Conservation (phyloP, 1,140 invertebrate genomes). For the Ridgeia piscesae region DNA sequence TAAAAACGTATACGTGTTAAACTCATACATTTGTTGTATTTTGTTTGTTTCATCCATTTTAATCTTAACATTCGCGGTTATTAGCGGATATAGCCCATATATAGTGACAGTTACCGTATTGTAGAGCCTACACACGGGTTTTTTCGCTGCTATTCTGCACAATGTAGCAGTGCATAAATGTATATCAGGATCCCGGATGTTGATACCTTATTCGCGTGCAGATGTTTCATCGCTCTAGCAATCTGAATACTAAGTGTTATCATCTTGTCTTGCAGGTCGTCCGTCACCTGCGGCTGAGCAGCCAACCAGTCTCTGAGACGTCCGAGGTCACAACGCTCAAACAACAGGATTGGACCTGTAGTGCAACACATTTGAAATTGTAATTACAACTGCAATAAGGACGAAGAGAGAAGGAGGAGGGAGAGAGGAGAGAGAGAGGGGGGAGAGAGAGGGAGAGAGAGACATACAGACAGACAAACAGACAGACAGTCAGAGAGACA, state of each 20-base stretch:
- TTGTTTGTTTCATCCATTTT: too few species aligned
- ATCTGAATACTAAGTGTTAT: neutral
- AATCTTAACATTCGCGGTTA: too few species aligned
- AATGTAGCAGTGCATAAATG: neutral
- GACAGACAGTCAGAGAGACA: too few species aligned
- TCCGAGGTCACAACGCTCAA: neutral
- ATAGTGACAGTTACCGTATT: neutral
- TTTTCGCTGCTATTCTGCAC: neutral
- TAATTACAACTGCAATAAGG: too few species aligned
- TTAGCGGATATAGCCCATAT: neutral
- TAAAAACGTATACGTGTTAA: too few species aligned
- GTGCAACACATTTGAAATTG: neutral
- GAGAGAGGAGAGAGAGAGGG: too few species aligned
- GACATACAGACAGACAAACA: too few species aligned
- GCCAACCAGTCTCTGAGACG: slow-evolving; percentile 12
- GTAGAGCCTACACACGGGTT: neutral
- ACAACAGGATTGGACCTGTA: slow-evolving; percentile 15
- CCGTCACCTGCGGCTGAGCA: neutral
- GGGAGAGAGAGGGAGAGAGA: too few species aligned
- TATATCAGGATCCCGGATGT: neutral
- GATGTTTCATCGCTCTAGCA: slow-evolving; percentile 9
- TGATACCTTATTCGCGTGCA: slow-evolving; percentile 7
- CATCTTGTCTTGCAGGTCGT: slow-evolving; percentile 15
- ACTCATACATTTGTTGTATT: too few species aligned
- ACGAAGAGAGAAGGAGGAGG: too few species aligned